Conservation (phyloP, 2,888 invertebrate genomes). For the Empis stercorea region DNA sequence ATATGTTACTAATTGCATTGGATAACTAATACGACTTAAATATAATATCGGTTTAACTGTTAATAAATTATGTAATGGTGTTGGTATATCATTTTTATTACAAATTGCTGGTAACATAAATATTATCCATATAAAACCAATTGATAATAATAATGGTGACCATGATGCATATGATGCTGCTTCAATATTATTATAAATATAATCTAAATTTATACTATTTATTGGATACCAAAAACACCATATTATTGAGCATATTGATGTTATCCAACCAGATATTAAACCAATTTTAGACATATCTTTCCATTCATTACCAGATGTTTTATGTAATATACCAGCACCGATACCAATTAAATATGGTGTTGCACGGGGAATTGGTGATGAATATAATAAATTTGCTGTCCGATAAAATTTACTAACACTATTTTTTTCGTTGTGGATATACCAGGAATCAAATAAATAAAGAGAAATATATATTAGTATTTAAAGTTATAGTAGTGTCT, state of each 20-base stretch:
- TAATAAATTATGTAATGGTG: conserved; percentile 28
- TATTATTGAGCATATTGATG: conserved; percentile 19
- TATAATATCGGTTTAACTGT: conserved; percentile 44
- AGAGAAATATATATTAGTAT: background rate
- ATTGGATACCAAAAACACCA: conserved; percentile 49
- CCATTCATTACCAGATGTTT: conserved; percentile 24
- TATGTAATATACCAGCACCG: conserved; percentile 43
- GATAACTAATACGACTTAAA: conserved; percentile 52
- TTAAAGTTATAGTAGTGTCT: background rate
- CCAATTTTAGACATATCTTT: conserved; percentile 3
- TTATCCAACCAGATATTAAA: conserved; percentile 22
- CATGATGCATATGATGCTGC: conserved; percentile 52
- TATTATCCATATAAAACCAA: conserved; percentile 50
- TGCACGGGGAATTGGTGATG: conserved; percentile 47
- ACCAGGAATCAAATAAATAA: background rate
- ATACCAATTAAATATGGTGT: conserved; percentile 54
- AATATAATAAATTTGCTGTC: conserved; percentile 51
- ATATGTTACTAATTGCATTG: conserved; percentile 52
- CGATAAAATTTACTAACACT: conserved; percentile 56
- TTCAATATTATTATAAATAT: conserved; percentile 45
- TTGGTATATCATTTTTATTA: background rate
- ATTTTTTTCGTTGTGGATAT: conserved; percentile 6
- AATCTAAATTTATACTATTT: conserved; percentile 44
- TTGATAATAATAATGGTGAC: conserved; percentile 47
- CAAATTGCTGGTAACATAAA: conserved; percentile 31